Conservation (phyloP, 2,113 vertebrate genomes). For the Herpetotheres cachinnans region DNA sequence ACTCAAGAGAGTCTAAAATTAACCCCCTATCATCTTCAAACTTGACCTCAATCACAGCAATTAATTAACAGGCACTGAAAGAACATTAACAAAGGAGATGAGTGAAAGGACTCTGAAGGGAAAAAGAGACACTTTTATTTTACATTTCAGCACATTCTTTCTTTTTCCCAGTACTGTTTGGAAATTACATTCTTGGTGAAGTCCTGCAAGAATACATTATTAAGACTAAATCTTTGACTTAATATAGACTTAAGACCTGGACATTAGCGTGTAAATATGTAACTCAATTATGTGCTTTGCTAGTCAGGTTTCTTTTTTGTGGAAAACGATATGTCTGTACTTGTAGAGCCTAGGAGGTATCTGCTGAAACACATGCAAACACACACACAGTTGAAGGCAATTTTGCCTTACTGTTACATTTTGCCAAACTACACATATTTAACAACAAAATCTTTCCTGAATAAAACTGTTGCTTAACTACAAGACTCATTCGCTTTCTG, state of each 20-base stretch:
- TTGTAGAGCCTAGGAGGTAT: background rate
- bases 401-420: background rate
- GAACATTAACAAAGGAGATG: conserved; percentile 19
- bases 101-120: background rate
- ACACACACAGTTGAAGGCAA: background rate
- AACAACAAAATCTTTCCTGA: background rate
- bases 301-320: background rate
- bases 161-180: background rate
- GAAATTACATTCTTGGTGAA: background rate
- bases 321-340: background rate
- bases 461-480: background rate
- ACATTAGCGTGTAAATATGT: background rate
- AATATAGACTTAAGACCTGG: background rate
- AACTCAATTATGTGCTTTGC: background rate
- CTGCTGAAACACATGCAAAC: background rate
- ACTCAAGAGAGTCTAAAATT: conserved; percentile 49
- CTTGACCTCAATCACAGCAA: conserved; percentile 61
- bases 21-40: conserved; percentile 49
- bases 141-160: background rate
- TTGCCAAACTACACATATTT: background rate
- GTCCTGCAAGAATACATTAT: background rate
- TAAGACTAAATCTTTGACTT: background rate
- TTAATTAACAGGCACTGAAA: conserved; percentile 62
- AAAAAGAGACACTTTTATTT: background rate
- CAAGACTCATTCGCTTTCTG: background rate